These are phyloP conservation scores for Panzeria rudis DNA, from an alignment of 2,888 invertebrate species.

Conservation along the genomic window DNA sequence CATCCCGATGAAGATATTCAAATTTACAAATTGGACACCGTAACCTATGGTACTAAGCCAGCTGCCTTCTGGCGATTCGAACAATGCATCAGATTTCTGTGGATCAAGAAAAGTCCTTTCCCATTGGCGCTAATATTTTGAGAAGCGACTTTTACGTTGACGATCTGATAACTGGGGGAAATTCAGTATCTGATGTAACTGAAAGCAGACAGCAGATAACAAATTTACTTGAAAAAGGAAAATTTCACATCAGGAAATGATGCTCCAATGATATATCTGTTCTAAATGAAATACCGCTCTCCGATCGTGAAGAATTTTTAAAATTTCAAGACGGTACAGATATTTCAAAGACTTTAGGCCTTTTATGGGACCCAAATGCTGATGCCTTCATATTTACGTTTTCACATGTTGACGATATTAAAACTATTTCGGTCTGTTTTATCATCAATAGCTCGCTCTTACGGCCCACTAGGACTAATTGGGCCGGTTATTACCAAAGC, in stretches of 20 bases:
- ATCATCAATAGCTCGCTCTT: no score
- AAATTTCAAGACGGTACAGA: slow-evolving; percentile 49
- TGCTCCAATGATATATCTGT: slow-evolving; percentile 52
- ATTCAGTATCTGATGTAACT: slow-evolving; percentile 36
- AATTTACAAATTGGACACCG: slow-evolving; percentile 43
- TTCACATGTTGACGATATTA: neutral
- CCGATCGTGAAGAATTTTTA: slow-evolving; percentile 37
- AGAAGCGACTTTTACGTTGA: slow-evolving; percentile 74
- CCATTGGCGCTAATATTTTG: slow-evolving; percentile 57
- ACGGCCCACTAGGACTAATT: neutral
- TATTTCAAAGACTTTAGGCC: slow-evolving; percentile 50
- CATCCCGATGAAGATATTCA: slow-evolving; percentile 41
- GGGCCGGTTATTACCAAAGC: slow-evolving; percentile 63
- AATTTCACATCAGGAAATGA: slow-evolving; percentile 71
- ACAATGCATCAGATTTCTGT: slow-evolving; percentile 56
- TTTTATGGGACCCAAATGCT: slow-evolving; percentile 36
- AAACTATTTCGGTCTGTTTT: slow-evolving; percentile 47
- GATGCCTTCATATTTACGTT: slow-evolving; percentile 24
- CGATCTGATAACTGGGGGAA: slow-evolving; percentile 68
- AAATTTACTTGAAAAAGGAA: slow-evolving; percentile 51
- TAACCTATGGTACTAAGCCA: slow-evolving; percentile 49
- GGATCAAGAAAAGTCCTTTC: slow-evolving; percentile 77
- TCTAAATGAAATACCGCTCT: slow-evolving; percentile 14
- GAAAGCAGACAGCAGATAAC: slow-evolving; percentile 44
- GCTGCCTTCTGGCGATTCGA: slow-evolving; percentile 47